Base-by-base conservation (phyloP, 2,113 vertebrate species). In the Helogale parvula region DNA sequence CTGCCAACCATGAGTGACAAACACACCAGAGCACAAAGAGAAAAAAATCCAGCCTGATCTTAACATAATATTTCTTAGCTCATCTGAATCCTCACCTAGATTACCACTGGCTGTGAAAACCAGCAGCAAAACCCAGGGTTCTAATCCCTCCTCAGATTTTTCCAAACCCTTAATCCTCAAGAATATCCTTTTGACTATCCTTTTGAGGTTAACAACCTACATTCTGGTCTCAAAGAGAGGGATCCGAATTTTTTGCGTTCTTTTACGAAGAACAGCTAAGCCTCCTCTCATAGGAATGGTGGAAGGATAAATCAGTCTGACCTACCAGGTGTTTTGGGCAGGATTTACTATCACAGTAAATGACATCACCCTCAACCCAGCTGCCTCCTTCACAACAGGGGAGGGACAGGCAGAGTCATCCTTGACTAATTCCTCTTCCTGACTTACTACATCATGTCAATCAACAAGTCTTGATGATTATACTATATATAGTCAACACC, bases 41-140 rank as follows among this genome's bases (percentile, higher is more conserved):
- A 85, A 93, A 93, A 93, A 93, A 93, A 41, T 68, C 60, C 89
- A 93, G 33, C 63, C 60, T 88, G 35, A 65, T 81, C 76, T 97
- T 85, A 68, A 90, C 19, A 38, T 90, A 41, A 94, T 41, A 38
- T 71, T 90, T 57, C 63, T 31, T n/a, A 92, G 72, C 33, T 81
- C 29, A 89, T 45, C 41, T 35, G 31, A 87, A 79, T 72, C 47
- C 69, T 90, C 76, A 89, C 87, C 27, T 93, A 82, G 41, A 29
- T 85, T 47, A 63, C 38, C 50, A 86, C 52, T n/a, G 65, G 33
- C 45, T 82, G n/a, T 68, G 68, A 88, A 97, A 93, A 45, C 7
- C 31, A 93, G 60, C 7, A 65, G 35, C 41, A 92, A 92, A 96
- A 85, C 16, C 25, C 68, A 50, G 13, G 33, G 45, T 85, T 93